Base-by-base conservation (phyloP, 2,113 vertebrate species). In the Centropristis striata region DNA sequence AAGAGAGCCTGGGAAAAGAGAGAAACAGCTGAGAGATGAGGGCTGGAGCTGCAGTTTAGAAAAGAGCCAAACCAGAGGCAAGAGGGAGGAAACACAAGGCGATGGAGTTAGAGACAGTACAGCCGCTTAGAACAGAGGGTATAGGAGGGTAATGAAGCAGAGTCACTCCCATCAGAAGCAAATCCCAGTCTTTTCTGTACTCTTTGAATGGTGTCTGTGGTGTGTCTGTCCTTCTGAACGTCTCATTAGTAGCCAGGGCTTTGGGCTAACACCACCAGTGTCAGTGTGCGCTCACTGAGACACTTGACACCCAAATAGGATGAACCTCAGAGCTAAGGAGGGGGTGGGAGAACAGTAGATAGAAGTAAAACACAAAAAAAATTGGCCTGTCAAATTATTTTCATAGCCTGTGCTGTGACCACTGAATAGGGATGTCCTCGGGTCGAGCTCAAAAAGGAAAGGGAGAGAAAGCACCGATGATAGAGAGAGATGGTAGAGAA, bases 191-290 rank as follows among this genome's bases (percentile, higher is more conserved):
- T 80, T 87, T 59, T 84, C 75, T 81, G 39, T 64, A 49, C 68
- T 81, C 82, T 83, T 81, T 85, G 82, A 83, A 79, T 65, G 42
- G 72, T 78, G 70, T 85, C 81, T 78, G 76, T 20, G 46, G 28
- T 49, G 60, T 57, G 75, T 84, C 78, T 69, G 55, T 78, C 84
- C 71, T 80, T 83, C 80, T 88, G 67, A 87, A 92, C n/a, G 57
- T 90, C 90, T 93, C 88, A 90, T 93, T 93, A 92, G 87, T 41
- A 69, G 72, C 86, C 3, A 3, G 18, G 66, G 79, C 87, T 88
- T 81, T 41, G 59, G 85, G 90, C 81, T 76, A 86, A 88, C 84
- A 50, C 70, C 51, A 77, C 66, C 54, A 60, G 83, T 81, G 84
- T 84, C 73, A 75, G 70, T 61, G 73, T 74, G 83, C 73, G 42